Percentiles rank a stretch among this genome's conserved stretches.
Conservation (phyloP, 2,888 invertebrate genomes). For the Liposcelis brunnea region DNA sequence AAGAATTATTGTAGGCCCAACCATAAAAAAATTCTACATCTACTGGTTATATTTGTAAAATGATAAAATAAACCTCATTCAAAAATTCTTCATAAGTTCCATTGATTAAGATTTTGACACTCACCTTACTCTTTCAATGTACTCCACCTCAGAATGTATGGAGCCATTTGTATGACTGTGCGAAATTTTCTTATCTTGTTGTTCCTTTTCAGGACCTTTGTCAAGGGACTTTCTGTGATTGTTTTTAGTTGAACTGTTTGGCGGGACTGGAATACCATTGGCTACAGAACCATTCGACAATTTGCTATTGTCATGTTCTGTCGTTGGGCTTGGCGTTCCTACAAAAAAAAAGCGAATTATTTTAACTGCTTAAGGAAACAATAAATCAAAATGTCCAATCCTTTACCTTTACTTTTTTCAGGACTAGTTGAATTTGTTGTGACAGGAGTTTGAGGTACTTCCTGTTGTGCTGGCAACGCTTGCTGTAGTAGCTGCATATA, state of each 20-base stretch:
- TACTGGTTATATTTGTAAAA: too few species aligned
- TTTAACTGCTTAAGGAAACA: too few species aligned
- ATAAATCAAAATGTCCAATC: too few species aligned
- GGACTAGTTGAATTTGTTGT: slow-evolving; percentile 24
- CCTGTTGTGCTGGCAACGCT: slow-evolving; percentile 60
- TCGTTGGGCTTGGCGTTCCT: not conserved
- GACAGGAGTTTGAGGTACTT: slow-evolving; percentile 10
- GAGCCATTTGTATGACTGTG: slow-evolving; percentile 29
- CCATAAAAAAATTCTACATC: slow-evolving; percentile 9
- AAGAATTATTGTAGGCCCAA: not conserved
- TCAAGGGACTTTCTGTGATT: slow-evolving; percentile 37
- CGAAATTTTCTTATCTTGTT: slow-evolving; percentile 22
- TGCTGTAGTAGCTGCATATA: slow-evolving; percentile 82
- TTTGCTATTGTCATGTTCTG: slow-evolving; percentile 2
- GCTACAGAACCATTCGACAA: slow-evolving; percentile 14
- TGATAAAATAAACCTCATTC: too few species aligned
- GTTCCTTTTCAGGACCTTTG: slow-evolving; percentile 27
- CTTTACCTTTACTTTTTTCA: slow-evolving; percentile 31
- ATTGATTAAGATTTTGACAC: slow-evolving; percentile 11
- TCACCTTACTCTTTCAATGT: slow-evolving; percentile 30
- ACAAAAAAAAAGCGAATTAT: not conserved
- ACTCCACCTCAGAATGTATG: slow-evolving; percentile 28
- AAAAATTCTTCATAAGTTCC: not conserved
- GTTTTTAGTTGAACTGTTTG: slow-evolving; percentile 24
- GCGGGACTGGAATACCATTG: not conserved